Base-by-base conservation (phyloP, 2,113 vertebrate genomes). In the Varanus komodoensis region DNA sequence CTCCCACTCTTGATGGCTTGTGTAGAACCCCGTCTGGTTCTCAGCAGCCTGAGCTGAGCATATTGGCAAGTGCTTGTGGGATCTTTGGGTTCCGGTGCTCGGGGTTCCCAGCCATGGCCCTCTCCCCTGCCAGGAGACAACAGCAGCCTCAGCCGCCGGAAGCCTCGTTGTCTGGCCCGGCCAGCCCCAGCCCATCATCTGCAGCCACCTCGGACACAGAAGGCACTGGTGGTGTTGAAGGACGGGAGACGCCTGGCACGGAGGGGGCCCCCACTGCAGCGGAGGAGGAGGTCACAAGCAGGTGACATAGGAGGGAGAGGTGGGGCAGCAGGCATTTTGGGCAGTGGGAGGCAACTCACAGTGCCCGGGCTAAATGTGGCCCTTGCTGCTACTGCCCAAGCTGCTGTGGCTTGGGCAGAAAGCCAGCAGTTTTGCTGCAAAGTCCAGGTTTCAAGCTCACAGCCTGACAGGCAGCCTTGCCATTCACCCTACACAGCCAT, bases 241-340 rank as follows among this genome's bases (percentile, higher is more conserved):
- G 79, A 61, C 79, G 11, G 79, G 89, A 86, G 75, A 80, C 83
- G 0, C 64, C 75, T 7, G 71, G 23, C 82, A 90, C n/a, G 0
- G 89, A 86, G 64, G 83, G 89, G 19, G n/a, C 3, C 4, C 74
- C 74, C 5, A n/a, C 48, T 80, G 83, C 48, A 15, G 25, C 77
- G 57, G 89, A 90, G n/a, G 89, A 89, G 32, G 89, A 90, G 50
- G 21, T 84, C 44, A 79, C 75, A 44, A 90, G 64, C 89, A 90
- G 89, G 89, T 90, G 75, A 79, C 5, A 5, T 50, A n/a, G 38
- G 82, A 27, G 3, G 78, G 27, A 32, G 57, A 12, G 69, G 34
- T 44, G 38, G 38, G 38, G 38, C 38, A 44, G 38, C 38, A 44
- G 38, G 38, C 38, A 44, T 44, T 44, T 44, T 44, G 38, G 38